Base-by-base conservation (phyloP, 2,888 invertebrate species). In the Caenorhabditis drosophilae region DNA sequence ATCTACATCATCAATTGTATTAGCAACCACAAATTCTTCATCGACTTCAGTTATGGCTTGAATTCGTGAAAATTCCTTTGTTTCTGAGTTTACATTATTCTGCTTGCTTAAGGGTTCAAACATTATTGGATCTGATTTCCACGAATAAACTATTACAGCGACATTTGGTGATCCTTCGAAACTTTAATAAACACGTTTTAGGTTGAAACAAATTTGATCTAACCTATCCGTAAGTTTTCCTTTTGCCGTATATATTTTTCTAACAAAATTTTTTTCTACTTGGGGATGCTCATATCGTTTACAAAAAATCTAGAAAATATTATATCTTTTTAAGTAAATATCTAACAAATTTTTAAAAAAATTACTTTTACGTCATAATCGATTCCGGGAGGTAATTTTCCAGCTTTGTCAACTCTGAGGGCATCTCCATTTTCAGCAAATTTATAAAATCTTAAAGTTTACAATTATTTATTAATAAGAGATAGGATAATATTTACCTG, bases 281-380 rank as follows among this genome's bases (percentile, higher is more conserved):
- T 55, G 46, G 2, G 73, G 66, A 56, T 76, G 66, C 36, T 76
- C 76, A 46, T 76, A 76, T 40, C 74, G 49, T 35, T 76, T 76
- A 12, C 51, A 62, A 7, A 64, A 52, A 26, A 72, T 46, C 59
- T 66, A 23, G 23, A 49, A 35, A 18, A 34, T 34, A 12, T 26
- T 36, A 20, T 48, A 15, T n/a, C n/a, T n/a, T n/a, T n/a, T n/a
- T n/a, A n/a, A n/a, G n/a, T n/a, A n/a, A n/a, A n/a, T n/a, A n/a
- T n/a, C n/a, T n/a, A n/a, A n/a, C n/a, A n/a, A n/a, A n/a, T n/a
- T n/a, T n/a, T n/a, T n/a, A 16, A n/a, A 31, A 20, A 48, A 23
- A 41, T 9, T 31, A 70, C 41, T 44, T 74, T 71, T 36, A 71
- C 67, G 42, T 73, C 73, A 25, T 51, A 68, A 31, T 56, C 52